Evolutionary conservation across 2,797 vertebrate genomes (phyloP).

Genomic region (Falco peregrinus): DNA sequence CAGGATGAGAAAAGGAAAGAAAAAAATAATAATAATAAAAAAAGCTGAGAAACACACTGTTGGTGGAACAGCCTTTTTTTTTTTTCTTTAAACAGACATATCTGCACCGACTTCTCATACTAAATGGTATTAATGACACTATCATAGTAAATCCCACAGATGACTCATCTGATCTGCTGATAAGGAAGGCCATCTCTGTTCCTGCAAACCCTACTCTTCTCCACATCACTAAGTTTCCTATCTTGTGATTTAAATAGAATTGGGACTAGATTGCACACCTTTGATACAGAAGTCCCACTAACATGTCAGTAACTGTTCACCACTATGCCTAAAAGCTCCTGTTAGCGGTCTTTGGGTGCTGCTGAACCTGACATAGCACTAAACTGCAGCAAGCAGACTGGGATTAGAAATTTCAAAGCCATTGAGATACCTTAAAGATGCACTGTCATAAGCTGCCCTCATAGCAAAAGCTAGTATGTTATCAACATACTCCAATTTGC

Average conservation of each 20-base stretch:
- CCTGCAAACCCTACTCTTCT: background rate
- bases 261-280: background rate
- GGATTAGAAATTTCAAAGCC: constrained; percentile 52
- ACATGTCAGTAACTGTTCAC: background rate
- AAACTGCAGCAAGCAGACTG: constrained; percentile 6
- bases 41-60: background rate
- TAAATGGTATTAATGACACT: constrained; percentile 9
- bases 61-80: background rate
- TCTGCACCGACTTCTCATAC: background rate
- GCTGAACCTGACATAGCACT: constrained; percentile 13
- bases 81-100: background rate
- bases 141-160: background rate
- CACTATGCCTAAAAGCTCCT: background rate
- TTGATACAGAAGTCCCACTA: background rate
- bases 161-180: background rate
- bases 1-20: background rate
- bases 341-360: background rate
- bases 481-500: background rate
- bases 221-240: background rate
- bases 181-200: background rate
- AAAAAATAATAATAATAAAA: background rate
- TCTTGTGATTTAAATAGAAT: constrained; percentile 10
- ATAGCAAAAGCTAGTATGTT: background rate
- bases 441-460: background rate
- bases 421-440: constrained; percentile 25